Base-by-base conservation (phyloP, 2,797 vertebrate genomes). In the Manis pentadactyla region DNA sequence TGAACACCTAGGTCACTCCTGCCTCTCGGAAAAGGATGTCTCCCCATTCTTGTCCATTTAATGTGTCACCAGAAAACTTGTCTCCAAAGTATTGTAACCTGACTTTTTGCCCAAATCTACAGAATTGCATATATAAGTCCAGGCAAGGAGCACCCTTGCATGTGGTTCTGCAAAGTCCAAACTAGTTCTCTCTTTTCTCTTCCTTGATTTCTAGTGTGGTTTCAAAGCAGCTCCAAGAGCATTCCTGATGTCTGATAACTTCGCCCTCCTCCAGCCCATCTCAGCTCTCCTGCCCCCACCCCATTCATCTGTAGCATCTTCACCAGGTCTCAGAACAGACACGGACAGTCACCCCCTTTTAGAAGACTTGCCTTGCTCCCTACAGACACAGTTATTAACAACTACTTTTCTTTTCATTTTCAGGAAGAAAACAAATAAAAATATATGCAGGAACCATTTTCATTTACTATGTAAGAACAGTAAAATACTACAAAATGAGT, bases 1-100 rank as follows among this genome's bases (percentile, higher is more conserved):
- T 97, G 71, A 78, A 96, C 95, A 42, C 64, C 69, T 97, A 96
- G 73, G 87, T 87, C 86, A 88, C 57, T 87, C 82, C 89, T 94
- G 73, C 39, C 87, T 97, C 59, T 87, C 74, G 55, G 53, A 82
- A 96, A 97, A 97, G 46, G 25, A 84, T 79, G 29, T 37, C 14
- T 5, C 69, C 21, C 61, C 89, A 17, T 12, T 87, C 34, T 86
- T 89, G 21, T 87, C 53, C 78, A 61, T 90, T 94, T 77, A 86
- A 34, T 51, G 17, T 55, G 19, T 85, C 64, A 29, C 51, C 49
- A 18, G 82, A 95, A 75, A 95, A 88, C 21, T 86, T 53, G 12
- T 69, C 31, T 93, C 53, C 5, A 17, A 27, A 57, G 34, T 85
- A 78, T 73, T 27, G 1, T 71, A 53, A 71, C 14, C 66, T 83